phyloP scores from a whole-genome alignment of 1,140 invertebrate genomes.

The Drosophila virilis region DNA sequence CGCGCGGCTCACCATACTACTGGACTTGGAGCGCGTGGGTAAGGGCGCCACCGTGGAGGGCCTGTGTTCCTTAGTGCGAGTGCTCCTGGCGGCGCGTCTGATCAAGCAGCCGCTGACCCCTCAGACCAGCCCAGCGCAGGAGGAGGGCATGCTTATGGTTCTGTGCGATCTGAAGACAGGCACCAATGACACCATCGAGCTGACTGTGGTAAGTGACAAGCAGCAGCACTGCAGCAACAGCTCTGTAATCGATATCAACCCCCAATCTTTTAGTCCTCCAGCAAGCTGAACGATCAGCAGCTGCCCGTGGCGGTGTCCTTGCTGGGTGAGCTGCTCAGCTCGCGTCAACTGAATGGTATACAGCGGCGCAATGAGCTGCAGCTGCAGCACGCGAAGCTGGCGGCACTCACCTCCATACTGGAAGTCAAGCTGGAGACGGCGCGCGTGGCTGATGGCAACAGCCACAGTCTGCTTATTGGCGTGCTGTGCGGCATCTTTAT shows the following conservation, averaged over 20 bases:
- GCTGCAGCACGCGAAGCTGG: conserved; percentile 86
- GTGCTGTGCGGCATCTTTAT: conserved; percentile 85
- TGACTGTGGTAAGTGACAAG: conserved; percentile 90
- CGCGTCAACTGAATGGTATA: conserved; percentile 85
- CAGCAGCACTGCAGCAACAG: not conserved
- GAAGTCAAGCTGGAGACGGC: conserved; percentile 89
- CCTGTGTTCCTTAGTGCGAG: conserved; percentile 88
- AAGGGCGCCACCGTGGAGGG: conserved; percentile 90
- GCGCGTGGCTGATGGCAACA: conserved; percentile 69
- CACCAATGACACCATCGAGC: conserved; percentile 92
- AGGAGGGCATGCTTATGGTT: conserved; percentile 87
- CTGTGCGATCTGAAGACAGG: conserved; percentile 92
- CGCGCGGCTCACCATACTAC: conserved; percentile 89
- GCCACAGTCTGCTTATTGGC: conserved; percentile 85
- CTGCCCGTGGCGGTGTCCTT: conserved; percentile 88
- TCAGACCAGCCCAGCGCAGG: conserved; percentile 11
- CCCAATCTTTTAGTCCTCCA: conserved; percentile 80
- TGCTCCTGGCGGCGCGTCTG: conserved; percentile 87
- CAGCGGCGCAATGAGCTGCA: conserved; percentile 68
- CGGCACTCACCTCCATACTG: conserved; percentile 89
- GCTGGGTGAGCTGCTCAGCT: conserved; percentile 90
- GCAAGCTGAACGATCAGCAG: conserved; percentile 85
- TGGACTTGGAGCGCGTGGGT: conserved; percentile 88
- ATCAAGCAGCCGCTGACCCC: conserved; percentile 68
- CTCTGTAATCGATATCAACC: not conserved